Percentiles rank a stretch among this genome's conserved stretches.
Conservation (phyloP, 2,113 vertebrate genomes). For the Laticauda colubrina region DNA sequence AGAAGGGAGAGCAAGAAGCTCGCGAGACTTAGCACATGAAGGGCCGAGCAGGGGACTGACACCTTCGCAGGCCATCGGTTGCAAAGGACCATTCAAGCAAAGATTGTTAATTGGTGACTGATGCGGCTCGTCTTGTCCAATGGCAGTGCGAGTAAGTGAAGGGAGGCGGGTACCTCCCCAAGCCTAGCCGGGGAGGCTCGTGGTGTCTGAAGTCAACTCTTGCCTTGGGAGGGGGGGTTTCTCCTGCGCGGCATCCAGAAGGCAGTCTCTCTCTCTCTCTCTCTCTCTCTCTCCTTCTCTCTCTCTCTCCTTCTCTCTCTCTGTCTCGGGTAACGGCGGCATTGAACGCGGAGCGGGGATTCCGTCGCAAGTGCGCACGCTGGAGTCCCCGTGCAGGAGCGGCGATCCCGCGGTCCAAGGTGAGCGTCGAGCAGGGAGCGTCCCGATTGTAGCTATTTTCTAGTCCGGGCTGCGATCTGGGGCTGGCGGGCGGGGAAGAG, state of each 20-base stretch:
- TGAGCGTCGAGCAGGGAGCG: not conserved
- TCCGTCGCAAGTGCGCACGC: not conserved
- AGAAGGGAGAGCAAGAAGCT: not conserved
- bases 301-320: no score
- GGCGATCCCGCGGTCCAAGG: not conserved
- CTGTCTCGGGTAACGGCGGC: not conserved
- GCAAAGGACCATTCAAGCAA: not conserved
- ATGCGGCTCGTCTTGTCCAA: not conserved
- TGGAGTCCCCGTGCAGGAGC: not conserved
- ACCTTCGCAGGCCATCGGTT: not conserved
- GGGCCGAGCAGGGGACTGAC: not conserved
- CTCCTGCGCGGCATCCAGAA: not conserved
- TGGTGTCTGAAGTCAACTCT: not conserved
- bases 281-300: no score
- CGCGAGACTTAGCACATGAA: constrained; percentile 34
- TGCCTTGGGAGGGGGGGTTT: not conserved
- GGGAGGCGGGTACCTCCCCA: not conserved
- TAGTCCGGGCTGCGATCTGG: not conserved
- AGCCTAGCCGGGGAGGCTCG: not conserved
- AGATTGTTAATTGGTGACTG: not conserved
- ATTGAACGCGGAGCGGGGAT: not conserved
- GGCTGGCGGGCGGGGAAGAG: not conserved
- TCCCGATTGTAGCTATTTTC: no score
- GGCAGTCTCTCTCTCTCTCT: not conserved
- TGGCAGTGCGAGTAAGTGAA: not conserved